phyloP scores from a whole-genome alignment of 2,888 invertebrate genomes.

The Perdita meconis region DNA sequence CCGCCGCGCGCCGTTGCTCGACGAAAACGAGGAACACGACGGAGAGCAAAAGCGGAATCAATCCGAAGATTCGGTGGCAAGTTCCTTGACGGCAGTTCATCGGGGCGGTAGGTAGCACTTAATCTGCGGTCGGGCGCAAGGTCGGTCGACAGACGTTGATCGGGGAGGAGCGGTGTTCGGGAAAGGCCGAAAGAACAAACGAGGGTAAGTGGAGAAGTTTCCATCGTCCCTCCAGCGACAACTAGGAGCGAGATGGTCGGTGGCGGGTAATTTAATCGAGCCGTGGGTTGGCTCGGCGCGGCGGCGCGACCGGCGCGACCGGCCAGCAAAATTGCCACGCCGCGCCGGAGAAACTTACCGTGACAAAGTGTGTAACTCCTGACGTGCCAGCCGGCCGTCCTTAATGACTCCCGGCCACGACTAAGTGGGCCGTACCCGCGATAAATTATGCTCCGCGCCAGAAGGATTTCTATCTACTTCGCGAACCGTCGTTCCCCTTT shows the following conservation, averaged over 20 bases:
- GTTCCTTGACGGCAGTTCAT: neutral
- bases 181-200: conserved; percentile 46
- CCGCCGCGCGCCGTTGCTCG: no score
- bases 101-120: neutral
- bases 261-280: conserved; percentile 75
- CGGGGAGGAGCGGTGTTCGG: conserved; percentile 11
- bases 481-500: conserved; percentile 18
- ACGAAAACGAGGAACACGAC: no score
- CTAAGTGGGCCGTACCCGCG: conserved; percentile 52
- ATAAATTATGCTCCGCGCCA: conserved; percentile 58
- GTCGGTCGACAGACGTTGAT: conserved; percentile 20
- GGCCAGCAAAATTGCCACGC: conserved; percentile 71
- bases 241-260: conserved; percentile 40
- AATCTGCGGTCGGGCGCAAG: conserved; percentile 18
- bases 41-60: no score
- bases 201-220: conserved; percentile 34
- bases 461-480: conserved; percentile 52
- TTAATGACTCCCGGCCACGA: conserved; percentile 65
- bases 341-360: conserved; percentile 69
- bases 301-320: conserved; percentile 44
- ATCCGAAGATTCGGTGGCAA: neutral
- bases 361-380: conserved; percentile 75
- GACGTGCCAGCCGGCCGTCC: conserved; percentile 65
- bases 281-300: no score
- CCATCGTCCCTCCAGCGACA: neutral